Conservation (phyloP, 2,888 invertebrate genomes). For the Drosophila ustulata region DNA sequence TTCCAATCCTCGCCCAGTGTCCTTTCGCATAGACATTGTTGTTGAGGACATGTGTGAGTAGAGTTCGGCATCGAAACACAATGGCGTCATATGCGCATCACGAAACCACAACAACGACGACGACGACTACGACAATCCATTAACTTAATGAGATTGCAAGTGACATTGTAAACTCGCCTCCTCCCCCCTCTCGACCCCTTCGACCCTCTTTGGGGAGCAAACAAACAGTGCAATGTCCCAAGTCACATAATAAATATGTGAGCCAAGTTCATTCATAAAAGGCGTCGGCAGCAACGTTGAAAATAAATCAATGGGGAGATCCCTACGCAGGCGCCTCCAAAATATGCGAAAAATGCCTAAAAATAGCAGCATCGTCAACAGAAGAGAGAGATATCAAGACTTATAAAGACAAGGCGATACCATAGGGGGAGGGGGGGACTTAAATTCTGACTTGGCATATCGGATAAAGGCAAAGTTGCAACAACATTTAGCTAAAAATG, state of each 20-base stretch:
- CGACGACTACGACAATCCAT: conserved; percentile 70
- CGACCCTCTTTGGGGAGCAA: background rate
- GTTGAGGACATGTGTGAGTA: conserved; percentile 24
- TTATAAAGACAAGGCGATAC: conserved; percentile 26
- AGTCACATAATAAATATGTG: conserved; percentile 49
- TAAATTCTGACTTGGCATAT: conserved; percentile 54
- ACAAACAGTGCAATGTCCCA: conserved; percentile 47
- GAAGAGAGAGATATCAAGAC: conserved; percentile 42
- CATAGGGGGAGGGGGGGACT: conserved; percentile 13
- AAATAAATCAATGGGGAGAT: conserved; percentile 56
- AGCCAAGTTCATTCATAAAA: conserved; percentile 76
- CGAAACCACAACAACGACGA: conserved; percentile 56
- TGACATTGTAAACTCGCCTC: conserved; percentile 61
- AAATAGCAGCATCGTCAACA: conserved; percentile 39
- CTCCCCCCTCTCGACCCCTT: background rate
- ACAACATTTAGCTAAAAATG: conserved; percentile 48
- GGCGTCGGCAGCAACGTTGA: conserved; percentile 40
- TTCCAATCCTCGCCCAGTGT: conserved; percentile 39
- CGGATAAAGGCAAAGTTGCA: conserved; percentile 45
- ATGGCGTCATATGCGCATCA: conserved; percentile 74
- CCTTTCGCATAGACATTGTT: conserved; percentile 25
- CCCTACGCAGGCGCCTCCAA: conserved; percentile 44
- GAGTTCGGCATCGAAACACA: conserved; percentile 39
- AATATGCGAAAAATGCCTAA: conserved; percentile 46
- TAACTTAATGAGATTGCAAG: conserved; percentile 74